phyloP scores from a whole-genome alignment of 2,888 invertebrate species.

The Rotaria macrura region DNA sequence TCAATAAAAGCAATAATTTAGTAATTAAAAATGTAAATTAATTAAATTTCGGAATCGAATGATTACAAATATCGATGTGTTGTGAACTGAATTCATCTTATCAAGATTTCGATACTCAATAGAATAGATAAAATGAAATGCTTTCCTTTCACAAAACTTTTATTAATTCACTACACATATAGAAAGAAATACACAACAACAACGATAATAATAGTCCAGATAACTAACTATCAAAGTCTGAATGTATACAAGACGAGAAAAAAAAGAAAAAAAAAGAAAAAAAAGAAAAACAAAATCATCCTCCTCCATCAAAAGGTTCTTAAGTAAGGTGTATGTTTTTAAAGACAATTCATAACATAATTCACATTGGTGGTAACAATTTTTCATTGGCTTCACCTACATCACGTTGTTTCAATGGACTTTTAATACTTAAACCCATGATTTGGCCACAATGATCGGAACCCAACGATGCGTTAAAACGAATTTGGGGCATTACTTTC shows the following conservation, averaged over 20 bases:
- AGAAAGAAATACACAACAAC: neutral
- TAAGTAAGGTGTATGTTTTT: neutral
- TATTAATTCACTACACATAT: neutral
- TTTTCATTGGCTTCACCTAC: neutral
- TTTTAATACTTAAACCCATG: neutral
- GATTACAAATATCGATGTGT: too few species aligned
- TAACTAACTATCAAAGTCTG: neutral
- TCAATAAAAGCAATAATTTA: too few species aligned
- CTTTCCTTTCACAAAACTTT: neutral
- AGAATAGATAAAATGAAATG: too few species aligned
- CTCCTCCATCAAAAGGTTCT: neutral
- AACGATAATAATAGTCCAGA: neutral
- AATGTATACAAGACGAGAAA: neutral
- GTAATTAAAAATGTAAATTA: too few species aligned
- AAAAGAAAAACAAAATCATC: neutral
- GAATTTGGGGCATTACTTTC: constrained; percentile 24
- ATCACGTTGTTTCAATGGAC: neutral
- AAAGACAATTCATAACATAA: neutral
- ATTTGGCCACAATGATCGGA: neutral
- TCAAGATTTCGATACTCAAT: too few species aligned
- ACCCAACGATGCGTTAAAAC: neutral
- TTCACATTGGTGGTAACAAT: neutral
- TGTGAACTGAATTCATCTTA: too few species aligned
- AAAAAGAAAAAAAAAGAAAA: too few species aligned
- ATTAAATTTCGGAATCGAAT: too few species aligned